Conservation (phyloP, 2,797 vertebrate species). For the Manis javanica region DNA sequence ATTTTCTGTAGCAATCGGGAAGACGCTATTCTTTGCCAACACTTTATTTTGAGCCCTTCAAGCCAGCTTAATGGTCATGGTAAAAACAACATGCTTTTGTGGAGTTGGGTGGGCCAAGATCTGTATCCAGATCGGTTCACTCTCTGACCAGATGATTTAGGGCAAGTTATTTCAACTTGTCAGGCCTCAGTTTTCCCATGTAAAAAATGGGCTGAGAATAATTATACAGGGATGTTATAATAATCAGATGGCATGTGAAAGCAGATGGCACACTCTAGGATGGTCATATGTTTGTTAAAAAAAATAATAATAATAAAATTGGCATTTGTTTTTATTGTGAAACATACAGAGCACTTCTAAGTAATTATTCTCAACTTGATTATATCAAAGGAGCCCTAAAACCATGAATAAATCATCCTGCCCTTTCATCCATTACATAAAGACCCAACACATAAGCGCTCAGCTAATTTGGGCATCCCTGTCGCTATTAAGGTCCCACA, state of each 20-base stretch:
- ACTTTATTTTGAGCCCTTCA: neutral
- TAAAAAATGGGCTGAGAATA: neutral
- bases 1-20: neutral
- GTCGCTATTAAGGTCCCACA: neutral
- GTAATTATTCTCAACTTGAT: neutral
- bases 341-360: neutral
- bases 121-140: neutral
- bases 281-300: neutral
- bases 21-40: accelerated
- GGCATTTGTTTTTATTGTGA: neutral
- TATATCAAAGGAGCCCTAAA: neutral
- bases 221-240: neutral
- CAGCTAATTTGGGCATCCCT: neutral
- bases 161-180: neutral
- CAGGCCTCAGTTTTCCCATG: neutral
- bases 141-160: neutral
- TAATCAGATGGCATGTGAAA: neutral
- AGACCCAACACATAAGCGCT: neutral
- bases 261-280: neutral
- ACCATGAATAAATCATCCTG: neutral
- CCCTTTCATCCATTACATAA: neutral
- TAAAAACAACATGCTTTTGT: neutral
- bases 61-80: neutral
- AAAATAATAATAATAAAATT: neutral
- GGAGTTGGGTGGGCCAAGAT: neutral